phyloP scores from a whole-genome alignment of 2,888 invertebrate species.

The Dolichomitus sp. region DNA sequence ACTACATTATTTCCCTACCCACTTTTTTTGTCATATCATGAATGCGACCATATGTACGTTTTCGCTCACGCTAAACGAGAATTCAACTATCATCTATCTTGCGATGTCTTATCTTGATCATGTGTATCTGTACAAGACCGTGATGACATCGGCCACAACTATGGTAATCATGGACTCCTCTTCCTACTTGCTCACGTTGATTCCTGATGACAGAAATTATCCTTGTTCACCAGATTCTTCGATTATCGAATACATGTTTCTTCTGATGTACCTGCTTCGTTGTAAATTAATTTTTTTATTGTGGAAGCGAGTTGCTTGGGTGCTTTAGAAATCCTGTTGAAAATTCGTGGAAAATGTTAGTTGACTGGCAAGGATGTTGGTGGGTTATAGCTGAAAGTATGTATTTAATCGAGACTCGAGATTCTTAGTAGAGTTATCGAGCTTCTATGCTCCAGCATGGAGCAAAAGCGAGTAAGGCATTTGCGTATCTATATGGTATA shows the following conservation, averaged over 20 bases:
- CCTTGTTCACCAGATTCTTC: not conserved
- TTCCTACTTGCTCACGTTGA: slow-evolving; percentile 16
- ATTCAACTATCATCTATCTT: slow-evolving; percentile 7
- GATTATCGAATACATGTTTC: slow-evolving; percentile 10
- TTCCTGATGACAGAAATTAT: slow-evolving; percentile 24
- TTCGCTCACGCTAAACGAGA: slow-evolving; percentile 3
- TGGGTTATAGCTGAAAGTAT: not conserved
- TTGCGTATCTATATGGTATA: slow-evolving; percentile 35
- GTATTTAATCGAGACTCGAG: slow-evolving; percentile 10
- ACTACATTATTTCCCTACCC: not conserved
- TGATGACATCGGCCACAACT: slow-evolving; percentile 5
- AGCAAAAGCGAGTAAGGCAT: slow-evolving; percentile 39
- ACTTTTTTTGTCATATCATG: not conserved
- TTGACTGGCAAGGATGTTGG: not conserved
- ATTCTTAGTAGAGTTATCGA: slow-evolving; percentile 32
- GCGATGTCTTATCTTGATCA: slow-evolving; percentile 35
- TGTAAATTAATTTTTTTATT: not conserved
- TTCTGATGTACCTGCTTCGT: not conserved
- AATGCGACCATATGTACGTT: not conserved
- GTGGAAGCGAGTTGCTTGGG: not conserved
- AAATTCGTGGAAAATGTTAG: slow-evolving; percentile 21
- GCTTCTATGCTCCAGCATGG: slow-evolving; percentile 14
- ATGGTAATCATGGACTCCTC: slow-evolving; percentile 40
- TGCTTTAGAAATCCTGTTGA: slow-evolving; percentile 6
- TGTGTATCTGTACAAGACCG: not conserved